phyloP scores from a whole-genome alignment of 92 coral and sea anemone species.

The Parazoanthus atlanticus region DNA sequence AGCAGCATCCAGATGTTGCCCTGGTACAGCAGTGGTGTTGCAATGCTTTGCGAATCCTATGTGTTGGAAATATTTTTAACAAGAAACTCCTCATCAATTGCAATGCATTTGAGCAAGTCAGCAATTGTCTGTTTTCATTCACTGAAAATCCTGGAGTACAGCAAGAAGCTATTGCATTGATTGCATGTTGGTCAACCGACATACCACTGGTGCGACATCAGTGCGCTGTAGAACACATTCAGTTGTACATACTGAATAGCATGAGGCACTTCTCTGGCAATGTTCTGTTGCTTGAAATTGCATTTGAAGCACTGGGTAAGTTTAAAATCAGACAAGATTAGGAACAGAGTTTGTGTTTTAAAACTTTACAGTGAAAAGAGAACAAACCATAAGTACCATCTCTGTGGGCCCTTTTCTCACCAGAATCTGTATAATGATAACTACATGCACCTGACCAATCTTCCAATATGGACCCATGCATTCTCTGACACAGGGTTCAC shows the following conservation, averaged over 20 bases:
- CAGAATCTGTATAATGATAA: too few relatives aligned
- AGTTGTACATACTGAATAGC: conserved; percentile 58
- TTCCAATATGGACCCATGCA: too few relatives aligned
- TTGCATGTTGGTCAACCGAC: conserved; percentile 88
- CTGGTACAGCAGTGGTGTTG: conserved; percentile 81
- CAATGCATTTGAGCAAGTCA: conserved; percentile 69
- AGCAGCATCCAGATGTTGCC: conserved; percentile 53
- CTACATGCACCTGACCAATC: too few relatives aligned
- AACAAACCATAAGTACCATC: too few relatives aligned
- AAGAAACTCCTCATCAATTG: conserved; percentile 64
- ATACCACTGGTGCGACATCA: conserved; percentile 82
- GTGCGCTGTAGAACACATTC: conserved; percentile 79
- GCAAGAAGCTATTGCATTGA: conserved; percentile 80
- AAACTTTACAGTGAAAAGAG: too few relatives aligned
- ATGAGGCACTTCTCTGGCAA: conserved; percentile 53
- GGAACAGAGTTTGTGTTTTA: too few relatives aligned
- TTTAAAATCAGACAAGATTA: neutral
- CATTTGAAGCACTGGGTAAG: conserved; percentile 92
- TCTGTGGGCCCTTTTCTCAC: too few relatives aligned
- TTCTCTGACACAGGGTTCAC: too few relatives aligned
- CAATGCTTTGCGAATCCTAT: conserved; percentile 68
- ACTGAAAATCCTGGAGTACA: conserved; percentile 57
- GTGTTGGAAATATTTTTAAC: conserved; percentile 52
- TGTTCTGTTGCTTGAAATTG: conserved; percentile 71
- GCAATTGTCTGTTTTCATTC: conserved; percentile 43